Evolutionary conservation across 2,888 invertebrate species (phyloP), one percentile per base, ranked within the genome.

Genomic region (Chrysodeixis includens): DNA sequence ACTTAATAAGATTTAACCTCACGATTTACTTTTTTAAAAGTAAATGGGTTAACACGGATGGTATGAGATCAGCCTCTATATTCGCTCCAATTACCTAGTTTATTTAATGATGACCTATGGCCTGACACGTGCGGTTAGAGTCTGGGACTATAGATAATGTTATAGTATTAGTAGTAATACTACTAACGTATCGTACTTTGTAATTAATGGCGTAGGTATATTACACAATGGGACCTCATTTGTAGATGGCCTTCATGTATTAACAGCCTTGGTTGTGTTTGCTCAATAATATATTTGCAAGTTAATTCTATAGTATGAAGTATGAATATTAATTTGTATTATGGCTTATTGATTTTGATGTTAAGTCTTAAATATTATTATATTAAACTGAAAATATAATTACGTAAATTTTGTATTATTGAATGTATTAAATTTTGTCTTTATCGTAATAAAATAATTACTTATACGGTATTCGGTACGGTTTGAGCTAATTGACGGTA

Each of bases 31-130:
- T 68, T 54, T 67, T 61, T n/a, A 5, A 5, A 40, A 40, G n/a
- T 40, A n/a, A 32, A 62, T 18, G 30, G 51, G 35, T 1, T 58
- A 68, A 44, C 56, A 35, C 35, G n/a, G 57, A 55, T 53, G 22
- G 55, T 56, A 74, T 83, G 76, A 81, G 74, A 71, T 81, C 82
- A 81, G 56, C 68, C 49, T 60, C 66, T 71, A 69, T 61, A 59
- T 74, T 62, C 54, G 71, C 66, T 16, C 71, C 20, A 59, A 67
- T 77, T 66, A 71, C 79, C 74, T 68, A 74, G 67, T 58, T 63
- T 63, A 64, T 57, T 67, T 65, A 59, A 12, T 30, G 54, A 52
- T 78, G 78, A 74, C 66, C 78, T 74, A 69, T 71, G 78, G 22
- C 60, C 69, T 61, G 18, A 64, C 78, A 72, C 76, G 78, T 74